Conservation (phyloP, 2,888 invertebrate species). For the Abrostola tripartita region DNA sequence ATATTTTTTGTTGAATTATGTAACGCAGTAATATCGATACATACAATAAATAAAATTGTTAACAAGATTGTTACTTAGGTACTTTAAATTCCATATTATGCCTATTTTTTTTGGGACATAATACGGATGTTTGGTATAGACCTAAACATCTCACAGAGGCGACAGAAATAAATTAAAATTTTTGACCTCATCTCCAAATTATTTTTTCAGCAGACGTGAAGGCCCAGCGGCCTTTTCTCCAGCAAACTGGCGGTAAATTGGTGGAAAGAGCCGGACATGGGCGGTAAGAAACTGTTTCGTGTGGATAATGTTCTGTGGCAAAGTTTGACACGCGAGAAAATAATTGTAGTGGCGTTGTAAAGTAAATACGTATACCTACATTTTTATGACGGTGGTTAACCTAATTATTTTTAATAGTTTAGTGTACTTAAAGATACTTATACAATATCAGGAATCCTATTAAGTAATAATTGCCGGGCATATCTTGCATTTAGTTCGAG, state of each 20-base stretch:
- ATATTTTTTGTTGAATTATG: no score
- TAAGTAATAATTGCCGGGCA: no score
- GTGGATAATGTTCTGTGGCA: not conserved
- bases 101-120: no score
- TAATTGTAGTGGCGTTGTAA: not conserved
- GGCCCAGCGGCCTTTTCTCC: constrained; percentile 52
- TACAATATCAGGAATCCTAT: no score
- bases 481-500: no score
- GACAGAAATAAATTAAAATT: constrained; percentile 8
- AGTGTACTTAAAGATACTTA: no score
- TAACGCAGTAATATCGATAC: no score
- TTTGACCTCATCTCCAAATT: constrained; percentile 10
- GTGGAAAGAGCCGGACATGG: constrained; percentile 75
- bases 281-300: constrained; percentile 64
- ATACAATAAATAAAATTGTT: no score
- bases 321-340: not conserved
- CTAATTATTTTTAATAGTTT: no score
- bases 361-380: not conserved
- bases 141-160: constrained; percentile 25
- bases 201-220: constrained; percentile 49
- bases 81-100: not conserved
- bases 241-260: constrained; percentile 69
- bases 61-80: constrained; percentile 12
- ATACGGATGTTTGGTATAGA: constrained; percentile 19
- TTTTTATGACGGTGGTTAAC: not conserved